phyloP scores from a whole-genome alignment of 2,888 invertebrate genomes.

The Eledona agricola region DNA sequence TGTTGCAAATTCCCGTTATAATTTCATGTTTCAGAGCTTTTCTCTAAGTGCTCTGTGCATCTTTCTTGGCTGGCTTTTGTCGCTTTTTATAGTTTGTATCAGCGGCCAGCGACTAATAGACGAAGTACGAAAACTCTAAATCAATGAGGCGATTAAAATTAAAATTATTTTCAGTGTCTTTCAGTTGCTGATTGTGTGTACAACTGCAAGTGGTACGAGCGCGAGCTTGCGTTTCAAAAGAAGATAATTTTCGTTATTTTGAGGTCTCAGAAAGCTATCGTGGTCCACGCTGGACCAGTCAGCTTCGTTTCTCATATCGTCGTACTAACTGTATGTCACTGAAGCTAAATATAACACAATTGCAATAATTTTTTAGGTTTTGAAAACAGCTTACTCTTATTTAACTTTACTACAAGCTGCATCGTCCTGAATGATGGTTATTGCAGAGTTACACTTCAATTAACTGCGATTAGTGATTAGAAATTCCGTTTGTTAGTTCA shows the following conservation, averaged over 20 bases:
- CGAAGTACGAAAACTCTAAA: too few relatives aligned
- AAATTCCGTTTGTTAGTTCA: too few relatives aligned
- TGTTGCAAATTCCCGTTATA: not conserved
- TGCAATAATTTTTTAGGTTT: constrained; percentile 10
- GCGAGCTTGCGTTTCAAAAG: constrained; percentile 3
- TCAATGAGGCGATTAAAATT: not conserved
- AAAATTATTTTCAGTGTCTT: constrained; percentile 1
- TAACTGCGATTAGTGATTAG: too few relatives aligned
- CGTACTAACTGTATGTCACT: constrained; percentile 1
- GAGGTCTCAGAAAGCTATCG: constrained; percentile 9
- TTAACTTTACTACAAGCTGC: constrained; percentile 3
- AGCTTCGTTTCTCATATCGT: constrained; percentile 3
- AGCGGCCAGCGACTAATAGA: constrained; percentile 11
- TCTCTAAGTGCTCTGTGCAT: not conserved
- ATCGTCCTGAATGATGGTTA: too few relatives aligned
- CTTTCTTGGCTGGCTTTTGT: constrained; percentile 12
- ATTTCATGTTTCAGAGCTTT: constrained; percentile 5
- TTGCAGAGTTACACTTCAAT: too few relatives aligned
- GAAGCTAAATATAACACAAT: too few relatives aligned
- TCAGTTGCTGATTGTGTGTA: constrained; percentile 11
- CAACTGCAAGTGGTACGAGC: constrained; percentile 14
- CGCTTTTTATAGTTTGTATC: constrained; percentile 6
- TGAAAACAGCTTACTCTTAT: constrained; percentile 11
- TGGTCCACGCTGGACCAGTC: constrained; percentile 14
- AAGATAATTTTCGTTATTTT: not conserved